phyloP scores from a whole-genome alignment of 2,113 vertebrate species.

The Cairina moschata region DNA sequence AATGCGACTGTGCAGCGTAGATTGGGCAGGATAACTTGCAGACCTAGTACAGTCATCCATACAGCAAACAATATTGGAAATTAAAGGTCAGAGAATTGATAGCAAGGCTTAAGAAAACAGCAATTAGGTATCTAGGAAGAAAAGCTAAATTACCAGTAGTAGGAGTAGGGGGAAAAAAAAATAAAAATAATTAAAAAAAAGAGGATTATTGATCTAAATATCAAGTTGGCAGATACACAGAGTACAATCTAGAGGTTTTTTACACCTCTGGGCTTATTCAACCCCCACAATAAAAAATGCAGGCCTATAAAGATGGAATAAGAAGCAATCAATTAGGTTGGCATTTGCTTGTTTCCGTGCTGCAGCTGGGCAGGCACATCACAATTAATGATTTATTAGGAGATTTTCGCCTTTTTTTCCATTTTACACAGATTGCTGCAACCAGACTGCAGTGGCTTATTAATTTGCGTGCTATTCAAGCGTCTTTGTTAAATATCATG shows the following conservation, averaged over 20 bases:
- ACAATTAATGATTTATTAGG: constrained; percentile 68
- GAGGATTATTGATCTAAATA: constrained; percentile 65
- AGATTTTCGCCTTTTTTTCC: neutral
- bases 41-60: neutral
- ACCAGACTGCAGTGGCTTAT: neutral
- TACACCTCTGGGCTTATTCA: constrained; percentile 67
- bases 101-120: constrained; percentile 63
- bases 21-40: neutral
- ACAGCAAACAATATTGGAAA: constrained; percentile 35
- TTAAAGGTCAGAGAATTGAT: constrained; percentile 71
- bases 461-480: constrained; percentile 6
- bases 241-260: constrained; percentile 47
- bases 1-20: accelerated
- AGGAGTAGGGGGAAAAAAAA: accelerated
- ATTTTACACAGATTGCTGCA: constrained; percentile 32
- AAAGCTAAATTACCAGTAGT: constrained; percentile 55
- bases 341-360: constrained; percentile 49
- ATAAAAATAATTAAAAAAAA: accelerated
- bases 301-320: constrained; percentile 51
- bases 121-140: constrained; percentile 62
- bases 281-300: constrained; percentile 44
- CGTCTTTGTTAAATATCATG: neutral
- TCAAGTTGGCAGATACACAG: constrained; percentile 49
- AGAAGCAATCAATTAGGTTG: constrained; percentile 67
- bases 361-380: constrained; percentile 58